Base-by-base conservation (phyloP, 2,888 invertebrate species). In the Hirtodrosophila alboralis region DNA sequence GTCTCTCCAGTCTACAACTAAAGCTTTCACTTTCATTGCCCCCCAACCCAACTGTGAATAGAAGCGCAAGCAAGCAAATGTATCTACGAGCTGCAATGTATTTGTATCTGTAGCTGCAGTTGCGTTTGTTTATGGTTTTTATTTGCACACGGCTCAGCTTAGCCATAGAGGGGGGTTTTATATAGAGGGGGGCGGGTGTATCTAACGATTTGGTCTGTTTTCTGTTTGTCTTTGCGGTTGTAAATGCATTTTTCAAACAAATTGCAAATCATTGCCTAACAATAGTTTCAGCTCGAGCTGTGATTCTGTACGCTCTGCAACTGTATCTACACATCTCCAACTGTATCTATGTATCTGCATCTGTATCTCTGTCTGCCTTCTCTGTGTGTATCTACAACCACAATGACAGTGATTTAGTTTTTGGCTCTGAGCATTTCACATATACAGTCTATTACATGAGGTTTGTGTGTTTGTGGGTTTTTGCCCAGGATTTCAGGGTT, bases 261-360 rank as follows among this genome's bases (percentile, higher is more conserved):
- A 84, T 84, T 84, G 84, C 84, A 84, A 84, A 84, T 84, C 87
- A 84, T 84, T 84, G 87, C 86, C 84, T 74, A 87, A 85, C 84
- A 87, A 85, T 83, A 84, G 85, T 69, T 72, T 59, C 38, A 61
- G 54, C 60, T 61, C 27, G 36, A 41, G 43, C 70, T 62, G 51
- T 62, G 77, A 80, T 81, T 76, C 12, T 27, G 31, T 44, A n/a
- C n/a, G n/a, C n/a, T n/a, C 12, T 27, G 31, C 40, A 16, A 38
- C 10, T 41, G 26, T 34, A 4, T 13, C 10, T 37, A n/a, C n/a
- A n/a, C n/a, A n/a, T n/a, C n/a, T n/a, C n/a, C n/a, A n/a, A n/a
- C n/a, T n/a, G n/a, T n/a, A n/a, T n/a, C n/a, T n/a, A n/a, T n/a
- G n/a, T 16, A 6, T 45, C 12, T 27, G 16, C 21, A 18, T 18